phyloP scores from a whole-genome alignment of 2,888 invertebrate genomes.

The Volucella zonaria region DNA sequence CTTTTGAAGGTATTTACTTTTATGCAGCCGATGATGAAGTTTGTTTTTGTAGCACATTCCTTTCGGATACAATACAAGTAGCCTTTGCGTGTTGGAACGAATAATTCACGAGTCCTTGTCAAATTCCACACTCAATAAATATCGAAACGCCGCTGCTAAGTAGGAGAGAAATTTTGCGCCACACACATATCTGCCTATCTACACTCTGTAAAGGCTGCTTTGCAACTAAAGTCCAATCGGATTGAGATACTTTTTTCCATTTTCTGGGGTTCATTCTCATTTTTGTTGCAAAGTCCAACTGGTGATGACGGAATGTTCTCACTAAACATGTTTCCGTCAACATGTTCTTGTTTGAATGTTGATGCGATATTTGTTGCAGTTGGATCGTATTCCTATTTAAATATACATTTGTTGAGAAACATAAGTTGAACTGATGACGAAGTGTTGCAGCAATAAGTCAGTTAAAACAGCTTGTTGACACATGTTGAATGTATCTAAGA shows the following conservation, averaged over 20 bases:
- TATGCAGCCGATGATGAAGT: neutral
- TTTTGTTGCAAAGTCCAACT: conserved; percentile 10
- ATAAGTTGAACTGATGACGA: neutral
- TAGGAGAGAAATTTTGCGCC: conserved; percentile 32
- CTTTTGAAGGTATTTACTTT: conserved; percentile 5
- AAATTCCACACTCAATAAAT: conserved; percentile 32
- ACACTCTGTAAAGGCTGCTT: conserved; percentile 30
- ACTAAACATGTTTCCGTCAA: conserved; percentile 7
- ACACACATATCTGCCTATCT: conserved; percentile 1
- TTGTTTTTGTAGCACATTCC: conserved; percentile 19
- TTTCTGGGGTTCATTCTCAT: conserved; percentile 8
- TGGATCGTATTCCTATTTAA: conserved; percentile 37
- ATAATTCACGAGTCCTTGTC: conserved; percentile 27
- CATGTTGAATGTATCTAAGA: neutral
- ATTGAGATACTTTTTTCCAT: conserved; percentile 36
- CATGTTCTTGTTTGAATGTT: conserved; percentile 17
- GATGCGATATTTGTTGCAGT: conserved; percentile 22
- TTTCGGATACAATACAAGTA: conserved; percentile 9
- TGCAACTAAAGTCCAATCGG: conserved; percentile 58
- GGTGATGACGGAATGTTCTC: neutral
- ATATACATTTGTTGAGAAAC: conserved; percentile 9
- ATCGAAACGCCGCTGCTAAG: conserved; percentile 15
- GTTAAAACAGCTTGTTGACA: conserved; percentile 31
- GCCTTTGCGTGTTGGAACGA: neutral
- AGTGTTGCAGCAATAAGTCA: conserved; percentile 3